These are phyloP conservation scores for Caenorhabditis sp. DNA, from an alignment of 2,888 invertebrate species.

Conservation along the genomic window DNA sequence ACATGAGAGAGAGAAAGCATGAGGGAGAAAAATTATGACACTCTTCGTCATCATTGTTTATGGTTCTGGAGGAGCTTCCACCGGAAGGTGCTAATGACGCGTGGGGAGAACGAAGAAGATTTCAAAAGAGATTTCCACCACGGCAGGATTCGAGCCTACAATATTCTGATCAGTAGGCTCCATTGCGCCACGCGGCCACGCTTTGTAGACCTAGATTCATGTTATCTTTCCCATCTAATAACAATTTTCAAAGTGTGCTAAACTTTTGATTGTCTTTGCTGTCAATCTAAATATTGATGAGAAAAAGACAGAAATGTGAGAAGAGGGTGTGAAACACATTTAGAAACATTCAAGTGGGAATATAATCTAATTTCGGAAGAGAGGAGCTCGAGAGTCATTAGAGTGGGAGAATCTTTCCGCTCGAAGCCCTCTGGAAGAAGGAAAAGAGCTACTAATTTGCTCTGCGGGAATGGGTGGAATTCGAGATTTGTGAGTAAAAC, in stretches of 20 bases:
- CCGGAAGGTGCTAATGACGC: slow-evolving; percentile 43
- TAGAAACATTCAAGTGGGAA: slow-evolving; percentile 33
- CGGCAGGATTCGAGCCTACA: slow-evolving; percentile 83
- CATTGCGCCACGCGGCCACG: slow-evolving; percentile 78
- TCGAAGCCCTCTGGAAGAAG: neutral
- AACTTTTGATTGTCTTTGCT: neutral
- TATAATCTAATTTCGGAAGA: slow-evolving; percentile 20
- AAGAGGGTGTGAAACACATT: slow-evolving; percentile 3
- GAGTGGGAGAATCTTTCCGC: slow-evolving; percentile 52
- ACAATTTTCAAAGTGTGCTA: too few relatives aligned
- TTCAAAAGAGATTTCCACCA: slow-evolving; percentile 70
- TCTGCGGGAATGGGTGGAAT: slow-evolving; percentile 27
- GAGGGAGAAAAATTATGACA: slow-evolving; percentile 45
- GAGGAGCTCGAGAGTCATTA: slow-evolving; percentile 52
- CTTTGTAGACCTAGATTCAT: too few relatives aligned
- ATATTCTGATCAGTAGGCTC: slow-evolving; percentile 84
- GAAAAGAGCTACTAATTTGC: slow-evolving; percentile 46
- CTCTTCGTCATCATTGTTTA: slow-evolving; percentile 22
- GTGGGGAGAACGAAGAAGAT: slow-evolving; percentile 31
- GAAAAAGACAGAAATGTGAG: neutral
- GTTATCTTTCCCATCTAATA: too few relatives aligned
- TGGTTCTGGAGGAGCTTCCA: slow-evolving; percentile 4
- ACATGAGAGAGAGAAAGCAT: slow-evolving; percentile 38
- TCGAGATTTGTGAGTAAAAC: slow-evolving; percentile 53
- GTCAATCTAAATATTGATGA: neutral